Evolutionary conservation across 2,888 invertebrate genomes (phyloP).

Genomic region (Nemotelus pantherinus): DNA sequence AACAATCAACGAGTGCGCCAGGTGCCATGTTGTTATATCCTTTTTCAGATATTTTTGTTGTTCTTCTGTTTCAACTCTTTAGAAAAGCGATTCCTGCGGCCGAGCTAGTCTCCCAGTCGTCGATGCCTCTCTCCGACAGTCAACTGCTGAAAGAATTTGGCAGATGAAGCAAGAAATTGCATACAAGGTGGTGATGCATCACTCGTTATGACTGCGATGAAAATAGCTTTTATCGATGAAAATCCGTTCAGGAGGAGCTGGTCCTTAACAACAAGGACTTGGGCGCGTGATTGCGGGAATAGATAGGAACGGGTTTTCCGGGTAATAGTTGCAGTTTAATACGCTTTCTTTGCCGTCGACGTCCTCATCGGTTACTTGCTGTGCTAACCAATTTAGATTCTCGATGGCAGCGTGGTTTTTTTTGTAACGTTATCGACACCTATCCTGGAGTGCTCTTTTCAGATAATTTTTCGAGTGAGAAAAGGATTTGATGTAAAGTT

Average conservation of each 20-base stretch:
- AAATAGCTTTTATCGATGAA: constrained; percentile 41
- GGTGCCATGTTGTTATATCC: constrained; percentile 20
- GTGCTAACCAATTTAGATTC: too few species aligned
- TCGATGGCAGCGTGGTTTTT: too few species aligned
- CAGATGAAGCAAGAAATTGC: constrained; percentile 27
- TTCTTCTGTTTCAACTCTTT: neutral
- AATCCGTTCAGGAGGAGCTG: constrained; percentile 16
- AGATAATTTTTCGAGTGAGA: too few species aligned
- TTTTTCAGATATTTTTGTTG: neutral
- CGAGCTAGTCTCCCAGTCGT: too few species aligned
- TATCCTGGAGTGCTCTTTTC: too few species aligned
- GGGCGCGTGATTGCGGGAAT: too few species aligned
- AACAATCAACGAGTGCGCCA: constrained; percentile 32
- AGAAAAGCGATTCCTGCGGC: neutral
- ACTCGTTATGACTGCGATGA: constrained; percentile 35
- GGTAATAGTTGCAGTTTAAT: too few species aligned
- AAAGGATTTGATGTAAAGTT: too few species aligned
- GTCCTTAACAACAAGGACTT: neutral
- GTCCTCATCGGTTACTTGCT: too few species aligned
- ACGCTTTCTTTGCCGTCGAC: too few species aligned
- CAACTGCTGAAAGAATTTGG: neutral
- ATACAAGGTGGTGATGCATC: constrained; percentile 37
- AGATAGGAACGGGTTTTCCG: too few species aligned
- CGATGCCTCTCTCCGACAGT: neutral
- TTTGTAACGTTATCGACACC: too few species aligned